A percentile compares a stretch with the other conserved stretches of the same genome.
These are phyloP conservation scores for Sarcophaga rosellei DNA, from an alignment of 2,888 invertebrate species.

Conservation along the genomic window DNA sequence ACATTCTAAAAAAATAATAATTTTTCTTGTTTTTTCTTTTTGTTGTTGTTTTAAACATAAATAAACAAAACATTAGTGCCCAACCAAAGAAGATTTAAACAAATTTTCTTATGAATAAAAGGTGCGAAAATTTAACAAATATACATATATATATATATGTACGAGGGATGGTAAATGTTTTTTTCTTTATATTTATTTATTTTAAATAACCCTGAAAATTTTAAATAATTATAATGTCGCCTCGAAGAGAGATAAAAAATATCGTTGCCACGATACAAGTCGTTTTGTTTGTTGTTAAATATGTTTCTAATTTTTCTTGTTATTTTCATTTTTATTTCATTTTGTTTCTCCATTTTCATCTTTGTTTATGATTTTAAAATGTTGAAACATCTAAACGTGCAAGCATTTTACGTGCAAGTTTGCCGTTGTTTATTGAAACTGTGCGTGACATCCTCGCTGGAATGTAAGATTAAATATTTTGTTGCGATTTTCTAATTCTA, in stretches of 20 bases:
- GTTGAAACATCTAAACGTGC: slow-evolving; percentile 52
- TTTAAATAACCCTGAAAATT: slow-evolving; percentile 45
- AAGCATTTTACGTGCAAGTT: slow-evolving; percentile 56
- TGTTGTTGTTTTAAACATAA: not conserved
- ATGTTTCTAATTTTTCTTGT: slow-evolving; percentile 31
- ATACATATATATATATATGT: not conserved
- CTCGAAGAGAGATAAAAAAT: not conserved
- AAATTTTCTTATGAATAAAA: slow-evolving; percentile 27
- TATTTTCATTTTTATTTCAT: not conserved
- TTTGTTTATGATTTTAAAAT: slow-evolving; percentile 59
- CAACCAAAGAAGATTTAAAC: slow-evolving; percentile 18
- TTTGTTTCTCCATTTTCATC: not conserved
- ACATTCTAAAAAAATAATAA: slow-evolving; percentile 7
- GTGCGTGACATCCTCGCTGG: slow-evolving; percentile 57
- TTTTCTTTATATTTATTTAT: not conserved
- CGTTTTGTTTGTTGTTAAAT: slow-evolving; percentile 24
- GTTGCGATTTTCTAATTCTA: slow-evolving; percentile 44
- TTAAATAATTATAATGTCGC: slow-evolving; percentile 19
- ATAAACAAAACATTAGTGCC: slow-evolving; percentile 36
- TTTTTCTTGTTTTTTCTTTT: no score
- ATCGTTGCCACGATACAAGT: not conserved
- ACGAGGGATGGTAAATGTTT: no score
- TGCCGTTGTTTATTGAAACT: slow-evolving; percentile 57
- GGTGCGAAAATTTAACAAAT: slow-evolving; percentile 18
- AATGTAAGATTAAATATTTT: slow-evolving; percentile 46